Percentiles rank a stretch among this genome's conserved stretches.
Conservation (phyloP, 1,140 invertebrate genomes). For the Chymomyza costata region DNA sequence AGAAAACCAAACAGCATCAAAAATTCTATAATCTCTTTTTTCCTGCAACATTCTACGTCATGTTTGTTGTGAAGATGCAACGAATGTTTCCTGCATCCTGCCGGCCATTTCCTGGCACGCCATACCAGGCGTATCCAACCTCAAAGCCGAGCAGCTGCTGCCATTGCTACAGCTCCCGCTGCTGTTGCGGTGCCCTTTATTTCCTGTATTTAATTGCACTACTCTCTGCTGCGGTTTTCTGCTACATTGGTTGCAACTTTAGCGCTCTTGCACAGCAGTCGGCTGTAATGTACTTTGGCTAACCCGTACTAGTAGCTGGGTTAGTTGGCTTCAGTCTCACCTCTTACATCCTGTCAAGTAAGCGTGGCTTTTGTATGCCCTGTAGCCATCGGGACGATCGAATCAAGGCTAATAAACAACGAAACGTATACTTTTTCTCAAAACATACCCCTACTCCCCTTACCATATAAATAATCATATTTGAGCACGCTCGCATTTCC, state of each 20-base stretch:
- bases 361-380: neutral
- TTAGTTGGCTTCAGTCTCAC: constrained; percentile 7
- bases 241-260: constrained; percentile 66
- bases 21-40: neutral
- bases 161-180: constrained; percentile 16
- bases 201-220: constrained; percentile 72
- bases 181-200: constrained; percentile 63
- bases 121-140: constrained; percentile 7
- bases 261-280: constrained; percentile 39
- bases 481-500: no score
- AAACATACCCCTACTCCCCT: no score
- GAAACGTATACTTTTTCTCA: no score
- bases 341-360: constrained; percentile 9
- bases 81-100: constrained; percentile 36
- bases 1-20: no score
- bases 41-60: no score
- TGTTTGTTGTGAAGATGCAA: constrained; percentile 47
- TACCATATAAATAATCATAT: no score
- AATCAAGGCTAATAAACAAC: neutral
- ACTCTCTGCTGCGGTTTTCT: constrained; percentile 69
- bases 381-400: neutral
- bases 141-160: constrained; percentile 1
- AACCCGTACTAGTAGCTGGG: constrained; percentile 24
- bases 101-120: constrained; percentile 37
- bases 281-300: constrained; percentile 65